These are phyloP conservation scores for Dasypogon diadema DNA, from an alignment of 2,888 invertebrate species.

Conservation along the genomic window DNA sequence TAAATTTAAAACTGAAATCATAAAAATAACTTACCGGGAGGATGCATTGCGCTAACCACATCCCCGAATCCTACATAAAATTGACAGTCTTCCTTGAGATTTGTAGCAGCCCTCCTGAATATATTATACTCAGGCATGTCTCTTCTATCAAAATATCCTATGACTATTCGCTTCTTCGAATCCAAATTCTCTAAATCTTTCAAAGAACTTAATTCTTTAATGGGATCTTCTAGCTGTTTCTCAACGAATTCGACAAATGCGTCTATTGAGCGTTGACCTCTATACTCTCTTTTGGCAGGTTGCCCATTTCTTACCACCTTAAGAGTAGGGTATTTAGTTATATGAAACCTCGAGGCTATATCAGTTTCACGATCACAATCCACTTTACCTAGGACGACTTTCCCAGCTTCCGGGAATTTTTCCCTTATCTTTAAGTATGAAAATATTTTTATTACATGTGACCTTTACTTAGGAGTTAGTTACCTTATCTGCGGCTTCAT, in stretches of 20 bases:
- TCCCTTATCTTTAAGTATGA: conserved; percentile 68
- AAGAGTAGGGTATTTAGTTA: conserved; percentile 97
- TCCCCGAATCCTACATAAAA: conserved; percentile 94
- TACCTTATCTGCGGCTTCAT: conserved; percentile 93
- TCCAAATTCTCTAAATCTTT: conserved; percentile 81
- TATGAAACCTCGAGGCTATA: conserved; percentile 91
- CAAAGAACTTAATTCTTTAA: conserved; percentile 80
- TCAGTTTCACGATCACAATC: conserved; percentile 95
- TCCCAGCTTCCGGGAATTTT: conserved; percentile 83
- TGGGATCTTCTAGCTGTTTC: conserved; percentile 88
- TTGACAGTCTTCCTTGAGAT: conserved; percentile 94
- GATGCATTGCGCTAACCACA: conserved; percentile 85
- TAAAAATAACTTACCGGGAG: conserved; percentile 72
- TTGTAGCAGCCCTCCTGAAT: conserved; percentile 85
- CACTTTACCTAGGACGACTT: conserved; percentile 94
- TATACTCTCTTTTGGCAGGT: conserved; percentile 89
- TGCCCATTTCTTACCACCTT: conserved; percentile 94
- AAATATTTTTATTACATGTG: neutral
- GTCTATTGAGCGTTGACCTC: conserved; percentile 90
- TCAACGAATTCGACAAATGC: conserved; percentile 90
- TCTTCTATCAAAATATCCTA: conserved; percentile 88
- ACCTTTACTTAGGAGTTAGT: neutral
- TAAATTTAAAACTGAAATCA: neutral
- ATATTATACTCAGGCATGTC: conserved; percentile 85
- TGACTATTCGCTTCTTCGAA: conserved; percentile 85